A percentile compares a stretch with the other conserved stretches of the same genome.
These are phyloP conservation scores for Blennius ocellaris DNA, from an alignment of 2,113 vertebrate genomes.

Conservation along the genomic window DNA sequence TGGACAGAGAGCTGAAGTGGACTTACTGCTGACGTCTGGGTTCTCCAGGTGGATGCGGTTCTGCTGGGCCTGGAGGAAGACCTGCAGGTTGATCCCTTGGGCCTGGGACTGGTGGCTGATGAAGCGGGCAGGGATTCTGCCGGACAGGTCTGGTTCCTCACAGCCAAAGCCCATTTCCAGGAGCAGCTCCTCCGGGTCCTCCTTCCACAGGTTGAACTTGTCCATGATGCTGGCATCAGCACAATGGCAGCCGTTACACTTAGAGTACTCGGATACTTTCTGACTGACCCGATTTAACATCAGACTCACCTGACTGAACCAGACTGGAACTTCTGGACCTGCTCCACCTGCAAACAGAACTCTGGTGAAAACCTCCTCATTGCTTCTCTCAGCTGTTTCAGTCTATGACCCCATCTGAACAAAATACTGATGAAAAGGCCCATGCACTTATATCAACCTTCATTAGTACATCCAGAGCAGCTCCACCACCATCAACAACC, in stretches of 20 bases:
- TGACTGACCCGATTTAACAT: background rate
- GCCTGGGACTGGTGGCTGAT: constrained; percentile 86
- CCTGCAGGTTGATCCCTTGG: constrained; percentile 86
- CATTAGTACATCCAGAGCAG: too few species aligned
- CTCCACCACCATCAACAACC: too few species aligned
- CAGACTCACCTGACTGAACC: too few species aligned
- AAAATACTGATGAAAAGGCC: too few species aligned
- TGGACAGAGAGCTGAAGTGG: background rate
- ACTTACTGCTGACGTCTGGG: constrained; percentile 87
- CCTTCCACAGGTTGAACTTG: constrained; percentile 84
- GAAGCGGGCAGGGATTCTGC: constrained; percentile 90
- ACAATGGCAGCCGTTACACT: constrained; percentile 41
- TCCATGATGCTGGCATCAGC: constrained; percentile 84
- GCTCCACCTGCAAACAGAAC: too few species aligned
- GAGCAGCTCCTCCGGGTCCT: constrained; percentile 92
- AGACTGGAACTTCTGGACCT: too few species aligned
- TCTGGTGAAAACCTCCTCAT: too few species aligned
- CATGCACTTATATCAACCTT: too few species aligned
- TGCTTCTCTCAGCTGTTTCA: too few species aligned
- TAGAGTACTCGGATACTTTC: background rate
- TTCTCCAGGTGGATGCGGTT: constrained; percentile 86
- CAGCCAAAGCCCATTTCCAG: constrained; percentile 91
- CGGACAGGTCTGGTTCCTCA: constrained; percentile 88
- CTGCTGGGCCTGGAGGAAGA: constrained; percentile 91
- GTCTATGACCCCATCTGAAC: too few species aligned